phyloP scores from a whole-genome alignment of 2,888 invertebrate genomes.

The Oconnorella tubifera region DNA sequence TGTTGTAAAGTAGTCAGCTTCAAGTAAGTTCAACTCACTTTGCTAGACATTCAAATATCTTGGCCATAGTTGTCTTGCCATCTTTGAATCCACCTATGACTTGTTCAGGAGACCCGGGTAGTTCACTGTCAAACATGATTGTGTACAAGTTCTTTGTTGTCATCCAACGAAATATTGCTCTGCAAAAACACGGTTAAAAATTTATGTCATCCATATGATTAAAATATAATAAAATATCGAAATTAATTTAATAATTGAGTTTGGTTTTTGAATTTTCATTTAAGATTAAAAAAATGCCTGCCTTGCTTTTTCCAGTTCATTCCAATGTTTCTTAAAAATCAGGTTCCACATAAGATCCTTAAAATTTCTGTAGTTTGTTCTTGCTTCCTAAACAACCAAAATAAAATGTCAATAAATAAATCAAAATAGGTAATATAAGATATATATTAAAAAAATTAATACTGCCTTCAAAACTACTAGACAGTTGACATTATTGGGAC shows the following conservation, averaged over 20 bases:
- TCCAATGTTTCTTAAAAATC: constrained; percentile 49
- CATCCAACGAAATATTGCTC: constrained; percentile 57
- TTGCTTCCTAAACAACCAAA: constrained; percentile 48
- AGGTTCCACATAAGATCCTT: constrained; percentile 55
- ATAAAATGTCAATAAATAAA: no score
- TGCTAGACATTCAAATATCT: constrained; percentile 54
- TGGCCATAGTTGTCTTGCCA: constrained; percentile 54
- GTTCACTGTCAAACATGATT: constrained; percentile 49
- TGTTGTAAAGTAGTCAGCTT: no score
- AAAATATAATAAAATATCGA: no score
- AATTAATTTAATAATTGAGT: no score
- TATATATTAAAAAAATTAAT: no score
- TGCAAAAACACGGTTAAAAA: constrained; percentile 32
- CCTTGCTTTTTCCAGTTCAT: constrained; percentile 55
- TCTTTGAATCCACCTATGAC: constrained; percentile 53
- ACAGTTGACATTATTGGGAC: no score
- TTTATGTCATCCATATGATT: no score
- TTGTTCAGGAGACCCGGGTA: constrained; percentile 52
- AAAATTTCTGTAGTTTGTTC: constrained; percentile 53
- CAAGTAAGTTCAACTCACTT: constrained; percentile 41
- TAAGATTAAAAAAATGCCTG: no score
- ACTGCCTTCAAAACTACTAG: no score
- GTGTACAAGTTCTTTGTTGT: constrained; percentile 57
- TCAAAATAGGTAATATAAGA: no score
- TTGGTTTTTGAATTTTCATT: no score